Conservation (phyloP, 2,888 invertebrate species). For the Tachystola acroxantha region DNA sequence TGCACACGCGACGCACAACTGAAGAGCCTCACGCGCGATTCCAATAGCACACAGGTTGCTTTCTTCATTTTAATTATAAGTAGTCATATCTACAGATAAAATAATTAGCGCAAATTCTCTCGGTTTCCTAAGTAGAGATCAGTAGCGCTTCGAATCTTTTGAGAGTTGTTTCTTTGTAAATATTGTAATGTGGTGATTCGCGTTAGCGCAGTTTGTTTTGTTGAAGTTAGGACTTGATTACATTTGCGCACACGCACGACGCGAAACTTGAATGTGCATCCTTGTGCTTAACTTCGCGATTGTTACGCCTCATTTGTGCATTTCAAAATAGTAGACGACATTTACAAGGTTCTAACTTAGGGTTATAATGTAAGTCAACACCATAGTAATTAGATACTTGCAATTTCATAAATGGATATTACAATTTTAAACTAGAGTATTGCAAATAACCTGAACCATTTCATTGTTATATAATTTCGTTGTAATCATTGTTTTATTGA, state of each 20-base stretch:
- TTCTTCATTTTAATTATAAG: constrained; percentile 71
- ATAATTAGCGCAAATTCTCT: constrained; percentile 65
- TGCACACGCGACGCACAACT: constrained; percentile 62
- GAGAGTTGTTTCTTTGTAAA: constrained; percentile 62
- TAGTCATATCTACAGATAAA: constrained; percentile 66
- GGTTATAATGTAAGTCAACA: no score
- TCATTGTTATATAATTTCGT: no score
- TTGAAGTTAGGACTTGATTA: neutral
- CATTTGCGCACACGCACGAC: neutral
- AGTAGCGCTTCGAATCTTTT: constrained; percentile 73
- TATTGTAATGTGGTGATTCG: constrained; percentile 68
- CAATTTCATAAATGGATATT: no score
- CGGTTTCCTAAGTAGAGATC: constrained; percentile 72
- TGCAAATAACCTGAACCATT: no score
- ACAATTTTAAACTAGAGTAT: no score
- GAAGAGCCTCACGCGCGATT: constrained; percentile 58
- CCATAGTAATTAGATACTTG: no score
- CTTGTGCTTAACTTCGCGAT: no score
- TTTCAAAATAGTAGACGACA: no score
- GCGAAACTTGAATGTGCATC: neutral
- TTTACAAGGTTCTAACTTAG: no score
- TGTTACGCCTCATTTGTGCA: no score
- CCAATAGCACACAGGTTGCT: constrained; percentile 67
- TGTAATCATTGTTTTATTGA: no score
- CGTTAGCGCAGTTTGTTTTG: constrained; percentile 58